These are phyloP conservation scores for Prionailurus bengalensis DNA, from an alignment of 2,113 vertebrate genomes.

Conservation along the genomic window DNA sequence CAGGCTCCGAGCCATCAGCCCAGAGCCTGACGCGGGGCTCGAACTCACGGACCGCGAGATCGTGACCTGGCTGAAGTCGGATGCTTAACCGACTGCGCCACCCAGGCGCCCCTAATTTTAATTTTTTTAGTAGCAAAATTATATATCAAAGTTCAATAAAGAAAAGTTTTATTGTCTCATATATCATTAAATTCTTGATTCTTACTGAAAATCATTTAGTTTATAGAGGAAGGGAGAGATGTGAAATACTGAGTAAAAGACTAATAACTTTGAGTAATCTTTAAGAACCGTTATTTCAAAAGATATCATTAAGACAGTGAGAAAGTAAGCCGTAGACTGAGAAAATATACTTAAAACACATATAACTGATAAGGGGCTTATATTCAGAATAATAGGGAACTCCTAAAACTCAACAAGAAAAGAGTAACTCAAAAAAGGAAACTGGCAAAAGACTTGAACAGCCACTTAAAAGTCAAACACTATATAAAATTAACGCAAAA, in stretches of 20 bases:
- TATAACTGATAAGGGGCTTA: background rate
- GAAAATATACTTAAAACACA: background rate
- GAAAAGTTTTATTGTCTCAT: background rate
- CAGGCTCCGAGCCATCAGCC: too few relatives aligned
- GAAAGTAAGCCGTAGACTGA: background rate
- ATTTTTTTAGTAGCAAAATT: slow-evolving; percentile 1
- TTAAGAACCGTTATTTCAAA: background rate
- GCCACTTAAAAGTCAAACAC: background rate
- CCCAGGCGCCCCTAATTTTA: too few relatives aligned
- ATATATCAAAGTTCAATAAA: slow-evolving; percentile 13
- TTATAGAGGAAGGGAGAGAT: background rate
- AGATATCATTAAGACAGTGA: background rate
- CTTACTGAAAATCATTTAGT: background rate
- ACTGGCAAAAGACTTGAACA: background rate
- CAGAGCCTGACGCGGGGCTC: too few relatives aligned
- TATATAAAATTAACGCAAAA: background rate
- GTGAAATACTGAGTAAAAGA: background rate
- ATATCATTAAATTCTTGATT: background rate
- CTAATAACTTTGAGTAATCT: background rate
- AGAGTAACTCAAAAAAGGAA: background rate
- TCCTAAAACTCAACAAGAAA: background rate
- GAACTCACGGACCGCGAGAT: too few relatives aligned
- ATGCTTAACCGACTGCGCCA: too few relatives aligned
- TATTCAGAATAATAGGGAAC: background rate
- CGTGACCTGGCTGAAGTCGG: too few relatives aligned